These are phyloP conservation scores for Lates calcarifer DNA, from an alignment of 2,113 vertebrate genomes.

Conservation along the genomic window DNA sequence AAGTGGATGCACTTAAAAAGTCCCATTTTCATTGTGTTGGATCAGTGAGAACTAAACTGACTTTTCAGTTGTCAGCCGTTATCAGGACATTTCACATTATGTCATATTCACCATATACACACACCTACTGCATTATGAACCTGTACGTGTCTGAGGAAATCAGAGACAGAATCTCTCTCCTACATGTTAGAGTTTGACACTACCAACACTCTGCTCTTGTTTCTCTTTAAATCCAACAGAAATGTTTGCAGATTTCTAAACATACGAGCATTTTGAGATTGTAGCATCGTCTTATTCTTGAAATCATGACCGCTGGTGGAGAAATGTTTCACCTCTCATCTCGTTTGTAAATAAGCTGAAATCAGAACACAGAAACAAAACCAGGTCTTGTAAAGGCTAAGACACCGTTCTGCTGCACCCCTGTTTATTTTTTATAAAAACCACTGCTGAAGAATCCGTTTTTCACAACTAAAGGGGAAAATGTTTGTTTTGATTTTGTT, in stretches of 20 bases:
- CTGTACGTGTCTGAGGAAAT: too few species aligned
- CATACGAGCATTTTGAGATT: neutral
- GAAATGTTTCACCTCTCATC: neutral
- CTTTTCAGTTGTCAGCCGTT: neutral
- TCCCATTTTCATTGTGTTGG: neutral
- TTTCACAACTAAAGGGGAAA: conserved; percentile 2
- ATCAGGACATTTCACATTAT: neutral
- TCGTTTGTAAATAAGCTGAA: conserved; percentile 19
- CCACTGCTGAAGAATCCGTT: neutral
- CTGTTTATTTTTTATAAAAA: conserved; percentile 2
- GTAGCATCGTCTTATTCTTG: neutral
- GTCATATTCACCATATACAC: too few species aligned
- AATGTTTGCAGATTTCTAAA: too few species aligned
- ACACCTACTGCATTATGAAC: neutral
- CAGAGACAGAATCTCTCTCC: too few species aligned
- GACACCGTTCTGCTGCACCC: neutral
- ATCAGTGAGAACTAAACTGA: neutral
- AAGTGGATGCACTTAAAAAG: neutral
- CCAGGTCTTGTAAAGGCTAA: neutral
- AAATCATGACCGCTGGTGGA: neutral
- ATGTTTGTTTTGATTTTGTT: neutral
- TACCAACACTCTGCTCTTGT: neutral
- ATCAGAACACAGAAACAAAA: neutral
- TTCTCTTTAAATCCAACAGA: neutral
- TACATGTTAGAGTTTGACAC: neutral